Conservation (phyloP, 2,797 vertebrate species). For the Cyprinodon diabolis region DNA sequence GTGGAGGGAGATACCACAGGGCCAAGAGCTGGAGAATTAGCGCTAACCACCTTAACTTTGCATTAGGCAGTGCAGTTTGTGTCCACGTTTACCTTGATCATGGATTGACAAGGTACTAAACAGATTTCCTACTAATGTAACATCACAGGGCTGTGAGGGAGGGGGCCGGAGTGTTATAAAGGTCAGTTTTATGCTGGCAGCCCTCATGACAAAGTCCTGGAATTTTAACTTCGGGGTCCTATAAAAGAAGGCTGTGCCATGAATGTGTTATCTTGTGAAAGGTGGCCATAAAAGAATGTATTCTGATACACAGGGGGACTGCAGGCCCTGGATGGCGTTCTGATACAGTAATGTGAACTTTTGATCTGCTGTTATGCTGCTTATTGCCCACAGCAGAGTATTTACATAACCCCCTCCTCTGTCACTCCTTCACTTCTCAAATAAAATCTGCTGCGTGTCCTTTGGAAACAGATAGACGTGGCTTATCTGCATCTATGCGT, state of each 20-base stretch:
- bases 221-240: constrained; percentile 77
- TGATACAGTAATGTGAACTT: constrained; percentile 79
- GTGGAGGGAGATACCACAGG: constrained; percentile 50
- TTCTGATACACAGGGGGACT: constrained; percentile 74
- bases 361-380: constrained; percentile 80
- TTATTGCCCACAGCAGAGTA: constrained; percentile 77
- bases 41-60: constrained; percentile 66
- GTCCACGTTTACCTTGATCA: constrained; percentile 42
- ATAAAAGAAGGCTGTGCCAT: constrained; percentile 79
- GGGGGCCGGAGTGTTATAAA: constrained; percentile 67
- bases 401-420: constrained; percentile 44
- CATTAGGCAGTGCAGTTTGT: constrained; percentile 55
- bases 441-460: constrained; percentile 60
- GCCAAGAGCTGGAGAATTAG: constrained; percentile 67
- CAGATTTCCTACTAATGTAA: constrained; percentile 15
- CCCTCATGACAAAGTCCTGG: constrained; percentile 80
- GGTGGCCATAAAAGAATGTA: constrained; percentile 75
- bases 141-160: constrained; percentile 29
- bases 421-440: constrained; percentile 56
- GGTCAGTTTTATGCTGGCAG: constrained; percentile 72
- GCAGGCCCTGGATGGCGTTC: constrained; percentile 62
- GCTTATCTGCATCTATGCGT: constrained; percentile 35
- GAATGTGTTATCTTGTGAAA: constrained; percentile 69
- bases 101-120: constrained; percentile 3
- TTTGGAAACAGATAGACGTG: constrained; percentile 51